Conservation (phyloP, 2,888 invertebrate species). For the Luffia ferchaultella region DNA sequence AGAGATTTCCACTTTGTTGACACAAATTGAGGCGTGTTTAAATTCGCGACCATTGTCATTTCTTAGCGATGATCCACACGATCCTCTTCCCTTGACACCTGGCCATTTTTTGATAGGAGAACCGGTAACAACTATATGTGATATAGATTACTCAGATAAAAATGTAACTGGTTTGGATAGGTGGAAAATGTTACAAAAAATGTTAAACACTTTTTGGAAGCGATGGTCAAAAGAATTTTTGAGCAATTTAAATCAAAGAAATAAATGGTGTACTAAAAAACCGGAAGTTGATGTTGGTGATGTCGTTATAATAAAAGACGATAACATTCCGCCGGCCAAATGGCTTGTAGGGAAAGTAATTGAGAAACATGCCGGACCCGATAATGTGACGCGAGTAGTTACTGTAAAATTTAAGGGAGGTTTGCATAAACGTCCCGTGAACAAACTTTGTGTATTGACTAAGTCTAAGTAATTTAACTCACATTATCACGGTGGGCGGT, state of each 20-base stretch:
- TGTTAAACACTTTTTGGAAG: slow-evolving; percentile 17
- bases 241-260: slow-evolving; percentile 11
- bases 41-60: slow-evolving; percentile 16
- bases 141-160: slow-evolving; percentile 7
- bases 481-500: too few species aligned
- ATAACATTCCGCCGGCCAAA: slow-evolving; percentile 14
- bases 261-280: too few species aligned
- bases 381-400: too few species aligned
- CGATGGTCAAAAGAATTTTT: slow-evolving; percentile 18
- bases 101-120: slow-evolving; percentile 18
- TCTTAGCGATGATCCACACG: slow-evolving; percentile 12
- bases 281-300: slow-evolving; percentile 13
- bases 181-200: slow-evolving; percentile 17
- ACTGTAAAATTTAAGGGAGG: too few species aligned
- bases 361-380: too few species aligned
- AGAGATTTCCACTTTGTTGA: slow-evolving; percentile 13
- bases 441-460: too few species aligned
- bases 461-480: too few species aligned
- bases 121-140: slow-evolving; percentile 12
- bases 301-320: slow-evolving; percentile 13
- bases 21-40: slow-evolving; percentile 15
- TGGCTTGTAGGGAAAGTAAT: slow-evolving; percentile 17
- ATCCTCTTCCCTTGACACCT: slow-evolving; percentile 15
- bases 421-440: too few species aligned
- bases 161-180: slow-evolving; percentile 9